Base-by-base conservation (phyloP, 2,113 vertebrate species). In the Scophthalmus maximus region DNA sequence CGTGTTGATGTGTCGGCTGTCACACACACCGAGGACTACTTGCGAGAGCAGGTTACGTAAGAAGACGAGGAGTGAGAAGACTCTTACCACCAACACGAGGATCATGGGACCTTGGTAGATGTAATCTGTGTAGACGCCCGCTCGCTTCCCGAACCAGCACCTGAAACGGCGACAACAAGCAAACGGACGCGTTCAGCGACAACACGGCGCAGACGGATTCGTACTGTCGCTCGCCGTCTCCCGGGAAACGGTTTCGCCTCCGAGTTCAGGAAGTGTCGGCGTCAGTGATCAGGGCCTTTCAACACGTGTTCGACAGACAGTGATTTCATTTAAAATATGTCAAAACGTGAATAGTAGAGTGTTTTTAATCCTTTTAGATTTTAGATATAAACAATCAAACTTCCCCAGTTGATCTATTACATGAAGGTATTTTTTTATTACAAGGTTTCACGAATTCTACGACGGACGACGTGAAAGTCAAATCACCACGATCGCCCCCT, bases 61-160 rank as follows among this genome's bases (percentile, higher is more conserved):
- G n/a, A n/a, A n/a, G n/a, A n/a, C n/a, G n/a, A n/a, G n/a, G n/a
- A n/a, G n/a, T n/a, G n/a, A 30, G 38, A 11, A 58, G 46, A 9
- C 0, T 59, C 96, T 96, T 89, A 99, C 97, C 97, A 99, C 93
- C 23, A 99, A 90, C 79, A 99, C 98, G 22, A 99, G 92, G 63
- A 99, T 99, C 95, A 99, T 98, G 53, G 98, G 98, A 1, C 97
- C 97, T 85, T 99, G 97, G 89, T 99, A 99, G 91, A 99, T 99
- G 89, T 99, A 99, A 85, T 99, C 97, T 0, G 97, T 99, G 68
- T 98, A 98, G 12, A 98, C 94, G 14, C 98, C 97, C 0, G 96
- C 91, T 53, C 90, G 87, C 89, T 99, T 98, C 84, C 98, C 98
- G 88, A 99, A 99, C 98, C 98, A 99, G 94, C 98, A 99, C 89